phyloP scores from a whole-genome alignment of 2,888 invertebrate genomes.

The Pristionchus japonicus region DNA sequence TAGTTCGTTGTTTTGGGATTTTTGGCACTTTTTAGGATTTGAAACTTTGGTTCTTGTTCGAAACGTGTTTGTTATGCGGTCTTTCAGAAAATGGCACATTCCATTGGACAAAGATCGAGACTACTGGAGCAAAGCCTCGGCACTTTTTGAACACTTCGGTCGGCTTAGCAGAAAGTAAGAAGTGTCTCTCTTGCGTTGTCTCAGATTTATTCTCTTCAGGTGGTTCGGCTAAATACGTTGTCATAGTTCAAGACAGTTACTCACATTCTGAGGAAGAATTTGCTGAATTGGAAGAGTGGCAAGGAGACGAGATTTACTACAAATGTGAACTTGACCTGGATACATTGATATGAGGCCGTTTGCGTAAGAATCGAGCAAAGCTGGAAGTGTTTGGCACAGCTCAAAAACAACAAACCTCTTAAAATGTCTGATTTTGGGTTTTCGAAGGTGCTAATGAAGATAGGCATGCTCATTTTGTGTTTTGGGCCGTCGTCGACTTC shows the following conservation, averaged over 20 bases:
- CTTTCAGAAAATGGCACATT: neutral
- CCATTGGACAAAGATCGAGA: neutral
- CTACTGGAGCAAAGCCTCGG: neutral
- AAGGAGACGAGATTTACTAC: neutral
- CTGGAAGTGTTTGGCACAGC: too few relatives aligned
- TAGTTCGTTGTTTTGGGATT: too few relatives aligned
- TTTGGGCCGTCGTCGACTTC: too few relatives aligned
- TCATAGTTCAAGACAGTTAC: neutral
- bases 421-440: too few relatives aligned
- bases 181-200: neutral
- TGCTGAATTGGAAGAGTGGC: neutral
- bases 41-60: too few relatives aligned
- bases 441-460: too few relatives aligned
- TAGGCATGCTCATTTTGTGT: too few relatives aligned
- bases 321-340: neutral
- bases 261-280: neutral
- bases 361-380: too few relatives aligned
- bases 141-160: neutral
- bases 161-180: neutral
- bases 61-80: too few relatives aligned
- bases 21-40: too few relatives aligned
- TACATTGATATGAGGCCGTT: too few relatives aligned
- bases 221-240: neutral
- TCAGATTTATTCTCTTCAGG: neutral
- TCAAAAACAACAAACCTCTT: too few relatives aligned